Conservation (phyloP, 2,113 vertebrate genomes). For the Tragelaphus scriptus region DNA sequence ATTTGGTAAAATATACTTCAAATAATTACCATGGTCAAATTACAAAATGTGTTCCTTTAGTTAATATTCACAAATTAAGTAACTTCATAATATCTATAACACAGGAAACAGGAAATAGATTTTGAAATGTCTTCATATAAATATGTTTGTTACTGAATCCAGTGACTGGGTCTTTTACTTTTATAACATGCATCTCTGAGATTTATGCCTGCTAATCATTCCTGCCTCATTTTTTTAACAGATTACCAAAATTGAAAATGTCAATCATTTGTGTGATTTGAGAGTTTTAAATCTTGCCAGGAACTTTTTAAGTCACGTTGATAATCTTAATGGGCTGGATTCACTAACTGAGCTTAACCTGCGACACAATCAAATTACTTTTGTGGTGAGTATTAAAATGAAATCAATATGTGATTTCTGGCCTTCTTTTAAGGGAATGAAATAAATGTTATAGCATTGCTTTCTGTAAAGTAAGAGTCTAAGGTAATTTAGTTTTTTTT, state of each 20-base stretch:
- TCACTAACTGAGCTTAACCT: conserved; percentile 93
- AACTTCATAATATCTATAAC: not conserved
- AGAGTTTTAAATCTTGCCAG: conserved; percentile 93
- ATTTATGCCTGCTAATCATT: conserved; percentile 4
- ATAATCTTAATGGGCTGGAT: conserved; percentile 89
- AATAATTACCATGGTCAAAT: not conserved
- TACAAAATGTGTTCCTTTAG: not conserved
- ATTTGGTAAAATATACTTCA: not conserved
- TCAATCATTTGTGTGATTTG: conserved; percentile 87
- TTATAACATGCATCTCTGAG: not conserved
- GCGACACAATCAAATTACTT: conserved; percentile 88
- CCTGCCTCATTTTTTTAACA: conserved; percentile 67
- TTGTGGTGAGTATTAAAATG: conserved; percentile 84
- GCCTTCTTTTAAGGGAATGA: not conserved
- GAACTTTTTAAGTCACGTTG: conserved; percentile 87
- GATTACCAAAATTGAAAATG: conserved; percentile 92
- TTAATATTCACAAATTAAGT: not conserved
- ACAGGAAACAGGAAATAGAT: not conserved
- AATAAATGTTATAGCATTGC: not conserved
- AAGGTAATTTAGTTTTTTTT: not conserved
- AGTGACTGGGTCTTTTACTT: not conserved
- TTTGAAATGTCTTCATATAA: conserved; percentile 1
- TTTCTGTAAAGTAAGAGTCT: not conserved
- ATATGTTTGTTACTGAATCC: not conserved
- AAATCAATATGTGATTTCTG: not conserved